Conservation (phyloP, 2,113 vertebrate species). For the Ascaphus truei region DNA sequence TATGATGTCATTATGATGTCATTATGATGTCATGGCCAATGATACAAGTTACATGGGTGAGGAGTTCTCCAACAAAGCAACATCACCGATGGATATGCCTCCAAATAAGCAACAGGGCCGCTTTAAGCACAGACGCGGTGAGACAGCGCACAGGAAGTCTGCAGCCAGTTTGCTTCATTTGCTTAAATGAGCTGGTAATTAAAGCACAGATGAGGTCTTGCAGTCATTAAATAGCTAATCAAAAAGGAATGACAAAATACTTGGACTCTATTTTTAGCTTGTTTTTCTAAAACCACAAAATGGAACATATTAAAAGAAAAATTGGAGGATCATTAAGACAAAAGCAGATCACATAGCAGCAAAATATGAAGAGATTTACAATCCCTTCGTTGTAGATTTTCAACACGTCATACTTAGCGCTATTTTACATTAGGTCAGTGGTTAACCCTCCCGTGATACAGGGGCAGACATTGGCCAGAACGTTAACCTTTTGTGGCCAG, state of each 20-base stretch:
- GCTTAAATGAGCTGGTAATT: slow-evolving; percentile 31
- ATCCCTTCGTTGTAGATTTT: slow-evolving; percentile 32
- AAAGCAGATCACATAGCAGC: slow-evolving; percentile 29
- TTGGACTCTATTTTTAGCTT: slow-evolving; percentile 28
- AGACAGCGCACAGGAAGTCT: slow-evolving; percentile 23
- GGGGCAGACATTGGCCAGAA: background rate
- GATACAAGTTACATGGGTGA: too few species aligned
- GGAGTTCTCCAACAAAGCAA: too few species aligned
- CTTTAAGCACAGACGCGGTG: slow-evolving; percentile 16
- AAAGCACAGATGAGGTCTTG: slow-evolving; percentile 38
- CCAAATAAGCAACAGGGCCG: background rate
- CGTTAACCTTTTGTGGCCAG: background rate
- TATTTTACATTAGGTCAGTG: background rate
- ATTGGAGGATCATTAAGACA: background rate
- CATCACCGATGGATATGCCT: too few species aligned
- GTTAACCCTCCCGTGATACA: slow-evolving; percentile 4
- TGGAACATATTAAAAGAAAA: background rate
- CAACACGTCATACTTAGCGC: slow-evolving; percentile 20
- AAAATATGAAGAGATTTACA: slow-evolving; percentile 11
- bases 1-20: too few species aligned
- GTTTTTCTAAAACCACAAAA: slow-evolving; percentile 28
- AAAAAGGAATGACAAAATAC: slow-evolving; percentile 37
- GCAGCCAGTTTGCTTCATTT: slow-evolving; percentile 35
- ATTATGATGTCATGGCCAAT: too few species aligned
- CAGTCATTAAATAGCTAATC: slow-evolving; percentile 37